Conservation (phyloP, 2,113 vertebrate species). For the Hassar affinis region DNA sequence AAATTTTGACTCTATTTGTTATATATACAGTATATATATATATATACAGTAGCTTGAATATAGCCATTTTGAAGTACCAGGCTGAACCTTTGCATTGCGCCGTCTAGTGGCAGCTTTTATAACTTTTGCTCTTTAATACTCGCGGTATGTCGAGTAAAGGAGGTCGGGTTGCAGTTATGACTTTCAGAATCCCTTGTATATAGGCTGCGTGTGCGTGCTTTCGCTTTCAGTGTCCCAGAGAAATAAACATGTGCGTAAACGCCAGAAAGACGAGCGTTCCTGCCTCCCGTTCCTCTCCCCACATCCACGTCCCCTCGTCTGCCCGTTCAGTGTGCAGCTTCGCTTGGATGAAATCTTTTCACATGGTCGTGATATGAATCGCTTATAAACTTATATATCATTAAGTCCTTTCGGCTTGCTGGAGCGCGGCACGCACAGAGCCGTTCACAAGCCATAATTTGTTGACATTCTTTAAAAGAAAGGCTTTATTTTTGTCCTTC, state of each 20-base stretch:
- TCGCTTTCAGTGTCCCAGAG: slow-evolving; percentile 57
- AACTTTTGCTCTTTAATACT: slow-evolving; percentile 44
- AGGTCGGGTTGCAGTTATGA: slow-evolving; percentile 49
- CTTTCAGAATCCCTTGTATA: slow-evolving; percentile 51
- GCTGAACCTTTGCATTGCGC: slow-evolving; percentile 47
- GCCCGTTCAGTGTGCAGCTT: slow-evolving; percentile 4
- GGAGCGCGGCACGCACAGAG: slow-evolving; percentile 9
- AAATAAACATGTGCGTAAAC: slow-evolving; percentile 52
- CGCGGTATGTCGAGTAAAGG: slow-evolving; percentile 37
- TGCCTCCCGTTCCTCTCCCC: slow-evolving; percentile 51
- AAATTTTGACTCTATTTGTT: slow-evolving; percentile 29
- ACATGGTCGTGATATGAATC: slow-evolving; percentile 56
- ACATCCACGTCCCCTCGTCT: neutral
- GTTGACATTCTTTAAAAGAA: neutral
- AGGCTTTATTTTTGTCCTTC: neutral
- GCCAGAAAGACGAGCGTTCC: slow-evolving; percentile 56
- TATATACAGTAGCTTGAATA: slow-evolving; percentile 13
- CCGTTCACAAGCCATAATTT: neutral
- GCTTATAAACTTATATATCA: slow-evolving; percentile 51
- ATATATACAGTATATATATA: neutral
- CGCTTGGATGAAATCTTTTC: slow-evolving; percentile 32
- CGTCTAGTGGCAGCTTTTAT: slow-evolving; percentile 48
- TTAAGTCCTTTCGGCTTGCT: neutral
- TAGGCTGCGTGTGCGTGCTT: slow-evolving; percentile 56
- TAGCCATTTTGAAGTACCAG: slow-evolving; percentile 41